phyloP scores from a whole-genome alignment of 2,888 invertebrate species.

The Agonopterix alstromeriana region DNA sequence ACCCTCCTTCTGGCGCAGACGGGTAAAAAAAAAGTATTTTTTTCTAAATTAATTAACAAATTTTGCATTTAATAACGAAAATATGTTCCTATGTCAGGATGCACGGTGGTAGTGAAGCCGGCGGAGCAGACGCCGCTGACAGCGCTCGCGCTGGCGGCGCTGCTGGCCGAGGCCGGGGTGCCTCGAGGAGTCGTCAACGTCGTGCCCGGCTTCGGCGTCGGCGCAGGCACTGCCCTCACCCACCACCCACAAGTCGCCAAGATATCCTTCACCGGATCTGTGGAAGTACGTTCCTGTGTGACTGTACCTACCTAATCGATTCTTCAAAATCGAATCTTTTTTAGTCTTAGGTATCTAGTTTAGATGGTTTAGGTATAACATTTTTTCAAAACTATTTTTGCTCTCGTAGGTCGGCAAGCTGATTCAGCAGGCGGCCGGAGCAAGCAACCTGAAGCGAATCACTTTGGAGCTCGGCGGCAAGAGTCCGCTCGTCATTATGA shows the following conservation, averaged over 20 bases:
- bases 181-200: slow-evolving; percentile 95
- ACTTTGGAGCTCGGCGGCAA: slow-evolving; percentile 93
- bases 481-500: slow-evolving; percentile 90
- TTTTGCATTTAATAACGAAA: no score
- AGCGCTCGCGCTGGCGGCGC: slow-evolving; percentile 89
- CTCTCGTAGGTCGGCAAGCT: slow-evolving; percentile 69
- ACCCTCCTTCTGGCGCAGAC: no score
- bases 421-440: slow-evolving; percentile 81
- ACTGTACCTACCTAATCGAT: not conserved
- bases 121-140: slow-evolving; percentile 98
- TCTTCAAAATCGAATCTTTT: not conserved
- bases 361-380: no score
- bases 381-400: not conserved
- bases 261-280: slow-evolving; percentile 84
- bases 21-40: no score
- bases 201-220: slow-evolving; percentile 92
- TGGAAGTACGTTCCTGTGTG: slow-evolving; percentile 57
- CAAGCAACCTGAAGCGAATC: slow-evolving; percentile 87
- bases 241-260: slow-evolving; percentile 87
- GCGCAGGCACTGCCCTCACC: slow-evolving; percentile 86
- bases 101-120: slow-evolving; percentile 92
- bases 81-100: no score
- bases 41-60: no score
- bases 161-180: slow-evolving; percentile 92
- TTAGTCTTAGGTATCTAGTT: not conserved